Conservation (phyloP, 2,113 vertebrate species). For the Xerus inauris region DNA sequence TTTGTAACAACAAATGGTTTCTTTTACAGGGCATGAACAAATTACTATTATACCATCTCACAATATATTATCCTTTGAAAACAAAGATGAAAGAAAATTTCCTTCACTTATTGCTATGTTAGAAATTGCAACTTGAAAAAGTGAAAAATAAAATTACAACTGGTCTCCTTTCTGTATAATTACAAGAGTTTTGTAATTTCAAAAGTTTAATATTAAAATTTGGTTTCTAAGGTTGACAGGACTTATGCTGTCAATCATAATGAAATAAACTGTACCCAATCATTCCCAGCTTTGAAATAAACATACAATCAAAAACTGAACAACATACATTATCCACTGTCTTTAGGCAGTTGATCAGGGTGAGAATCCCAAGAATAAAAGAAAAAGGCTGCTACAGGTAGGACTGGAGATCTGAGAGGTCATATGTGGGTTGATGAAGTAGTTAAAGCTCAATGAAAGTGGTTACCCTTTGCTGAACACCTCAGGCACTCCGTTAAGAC, state of each 20-base stretch:
- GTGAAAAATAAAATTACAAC: neutral
- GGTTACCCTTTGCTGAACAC: neutral
- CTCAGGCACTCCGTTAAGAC: neutral
- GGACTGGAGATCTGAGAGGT: neutral
- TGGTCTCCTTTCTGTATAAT: neutral
- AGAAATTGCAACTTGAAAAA: neutral
- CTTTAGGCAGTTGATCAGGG: neutral
- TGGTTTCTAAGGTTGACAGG: neutral
- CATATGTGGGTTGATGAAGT: fast-evolving
- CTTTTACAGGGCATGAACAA: slow-evolving; percentile 70
- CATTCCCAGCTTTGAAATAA: neutral
- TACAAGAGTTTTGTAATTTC: neutral
- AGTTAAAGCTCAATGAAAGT: neutral
- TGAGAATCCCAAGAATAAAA: neutral
- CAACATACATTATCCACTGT: neutral
- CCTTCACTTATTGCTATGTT: neutral
- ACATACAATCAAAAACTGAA: neutral
- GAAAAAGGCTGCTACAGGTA: neutral
- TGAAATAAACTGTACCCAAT: neutral
- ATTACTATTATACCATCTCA: neutral
- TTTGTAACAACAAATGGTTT: slow-evolving; percentile 68
- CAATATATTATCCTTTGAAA: slow-evolving; percentile 53
- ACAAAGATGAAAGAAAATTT: slow-evolving; percentile 29
- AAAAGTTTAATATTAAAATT: neutral
- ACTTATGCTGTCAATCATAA: neutral